These are phyloP conservation scores for Trialeurodes vaporariorum DNA, from an alignment of 1,140 invertebrate species.

Conservation along the genomic window DNA sequence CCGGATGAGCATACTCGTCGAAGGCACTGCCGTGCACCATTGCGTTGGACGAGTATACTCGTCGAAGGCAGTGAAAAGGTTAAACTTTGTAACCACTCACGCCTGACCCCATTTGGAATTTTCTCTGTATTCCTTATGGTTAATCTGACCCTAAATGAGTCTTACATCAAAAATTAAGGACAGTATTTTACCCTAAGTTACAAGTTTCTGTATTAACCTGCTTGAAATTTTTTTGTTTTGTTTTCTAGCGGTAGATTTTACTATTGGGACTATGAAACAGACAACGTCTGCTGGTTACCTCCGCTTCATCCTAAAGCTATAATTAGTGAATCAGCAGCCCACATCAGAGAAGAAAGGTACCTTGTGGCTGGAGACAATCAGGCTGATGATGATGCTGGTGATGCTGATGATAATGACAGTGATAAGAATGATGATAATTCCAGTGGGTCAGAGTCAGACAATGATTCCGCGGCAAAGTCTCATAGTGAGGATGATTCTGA, in stretches of 20 bases:
- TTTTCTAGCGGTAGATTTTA: constrained; percentile 66
- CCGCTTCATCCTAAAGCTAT: constrained; percentile 80
- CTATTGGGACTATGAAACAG: constrained; percentile 87
- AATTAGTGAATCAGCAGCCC: constrained; percentile 68
- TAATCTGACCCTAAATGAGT: too few species aligned
- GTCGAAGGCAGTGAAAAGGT: too few species aligned
- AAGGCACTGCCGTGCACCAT: too few species aligned
- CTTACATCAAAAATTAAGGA: too few species aligned
- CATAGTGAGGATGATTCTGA: not conserved
- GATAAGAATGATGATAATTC: constrained; percentile 3
- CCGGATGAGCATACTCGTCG: too few species aligned
- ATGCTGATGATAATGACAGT: constrained; percentile 10
- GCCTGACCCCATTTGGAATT: too few species aligned
- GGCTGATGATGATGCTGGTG: constrained; percentile 30
- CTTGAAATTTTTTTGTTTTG: constrained; percentile 20
- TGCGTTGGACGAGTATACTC: too few species aligned
- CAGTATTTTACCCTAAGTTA: too few species aligned
- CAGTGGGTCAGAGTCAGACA: constrained; percentile 1
- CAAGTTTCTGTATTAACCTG: too few species aligned
- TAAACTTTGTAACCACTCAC: too few species aligned
- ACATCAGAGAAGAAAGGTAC: constrained; percentile 56
- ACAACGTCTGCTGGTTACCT: constrained; percentile 89
- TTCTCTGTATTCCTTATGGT: too few species aligned
- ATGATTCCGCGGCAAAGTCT: not conserved
- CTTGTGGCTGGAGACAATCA: constrained; percentile 36